Evolutionary conservation across 2,888 invertebrate species (phyloP).

Genomic region (Tipula unca): DNA sequence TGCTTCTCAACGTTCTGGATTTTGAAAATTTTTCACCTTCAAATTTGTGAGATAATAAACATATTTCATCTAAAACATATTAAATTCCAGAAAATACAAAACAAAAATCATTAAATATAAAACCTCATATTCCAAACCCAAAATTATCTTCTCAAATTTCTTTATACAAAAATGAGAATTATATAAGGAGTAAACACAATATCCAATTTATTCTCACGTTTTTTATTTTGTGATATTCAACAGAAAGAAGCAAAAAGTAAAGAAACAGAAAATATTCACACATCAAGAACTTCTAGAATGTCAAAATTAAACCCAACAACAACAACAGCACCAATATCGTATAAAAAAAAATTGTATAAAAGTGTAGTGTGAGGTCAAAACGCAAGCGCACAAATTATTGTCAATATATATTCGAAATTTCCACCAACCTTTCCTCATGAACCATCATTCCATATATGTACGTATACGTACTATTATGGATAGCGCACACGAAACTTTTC

Average conservation of each 20-base stretch:
- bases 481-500: neutral
- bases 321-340: neutral
- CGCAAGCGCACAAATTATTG: slow-evolving; percentile 14
- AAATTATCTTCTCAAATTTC: neutral
- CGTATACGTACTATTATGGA: neutral
- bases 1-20: no score
- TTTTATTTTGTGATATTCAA: no score
- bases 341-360: neutral
- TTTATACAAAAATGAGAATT: neutral
- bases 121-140: neutral
- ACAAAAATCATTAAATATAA: neutral
- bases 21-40: no score
- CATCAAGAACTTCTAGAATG: neutral
- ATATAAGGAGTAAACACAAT: neutral
- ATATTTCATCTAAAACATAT: neutral
- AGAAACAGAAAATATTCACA: slow-evolving; percentile 8
- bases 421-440: neutral
- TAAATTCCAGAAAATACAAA: neutral
- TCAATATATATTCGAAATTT: neutral
- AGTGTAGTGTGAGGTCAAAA: neutral
- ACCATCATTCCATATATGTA: neutral
- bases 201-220: slow-evolving; percentile 8
- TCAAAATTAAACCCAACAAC: neutral
- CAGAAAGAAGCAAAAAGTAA: neutral
- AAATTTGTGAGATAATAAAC: no score